Base-by-base conservation (phyloP, 2,113 vertebrate genomes). In the Scortum barcoo region DNA sequence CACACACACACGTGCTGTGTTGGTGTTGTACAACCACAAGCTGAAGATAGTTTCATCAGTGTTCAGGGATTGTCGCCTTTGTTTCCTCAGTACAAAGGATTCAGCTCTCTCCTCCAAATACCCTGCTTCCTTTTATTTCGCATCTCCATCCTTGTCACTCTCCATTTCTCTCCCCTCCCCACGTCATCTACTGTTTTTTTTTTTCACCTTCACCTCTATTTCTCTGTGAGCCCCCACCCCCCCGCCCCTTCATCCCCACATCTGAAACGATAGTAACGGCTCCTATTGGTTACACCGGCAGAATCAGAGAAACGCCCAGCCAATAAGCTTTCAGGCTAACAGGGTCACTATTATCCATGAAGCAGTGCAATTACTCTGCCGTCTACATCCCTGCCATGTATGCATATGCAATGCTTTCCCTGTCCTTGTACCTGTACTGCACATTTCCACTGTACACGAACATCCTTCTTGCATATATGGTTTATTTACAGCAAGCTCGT, bases 311-410 rank as follows among this genome's bases (percentile, higher is more conserved):
- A 87, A 78, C 17, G 11, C 48, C 36, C 72, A 90, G 86, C 93
- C 93, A 93, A 93, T 94, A 44, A 89, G 90, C 79, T 87, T 72
- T 58, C 51, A 51, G 91, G 83, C 88, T 92, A 93, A 91, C 87
- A 89, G 88, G 91, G 93, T 93, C 92, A 94, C 85, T 68, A 72
- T 93, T 91, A 87, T 91, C 88, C 85, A 88, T 88, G 88, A 91
- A 93, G 87, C 84, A 58, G 63, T 79, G 88, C 89, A 90, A 84
- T 94, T 88, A 90, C 87, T 70, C 80, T 73, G 88, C 88, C 26
- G 81, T 87, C 85, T 84, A 56, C 85, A 78, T 81, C 74, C 40
- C 63, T 76, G 86, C 84, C 70, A 83, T 90, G 78, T 83, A 71
- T 83, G 65, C 83, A 86, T 80, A 81, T 87, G 81, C 48, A 69